These are phyloP conservation scores for Triplophysa siluroides DNA, from an alignment of 2,113 vertebrate species.

Conservation along the genomic window DNA sequence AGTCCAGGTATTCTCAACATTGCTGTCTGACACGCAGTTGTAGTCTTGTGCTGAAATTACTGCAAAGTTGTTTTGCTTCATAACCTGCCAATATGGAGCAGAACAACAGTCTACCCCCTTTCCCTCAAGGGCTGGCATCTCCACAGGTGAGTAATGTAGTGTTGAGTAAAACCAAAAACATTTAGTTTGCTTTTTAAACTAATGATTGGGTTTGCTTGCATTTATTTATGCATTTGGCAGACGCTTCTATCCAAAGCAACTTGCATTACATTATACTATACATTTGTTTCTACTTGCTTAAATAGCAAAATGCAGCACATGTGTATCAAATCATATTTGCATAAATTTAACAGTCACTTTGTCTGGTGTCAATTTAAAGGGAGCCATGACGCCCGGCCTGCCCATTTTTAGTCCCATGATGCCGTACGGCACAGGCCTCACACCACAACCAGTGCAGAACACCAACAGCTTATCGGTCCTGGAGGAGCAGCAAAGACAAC, in stretches of 20 bases:
- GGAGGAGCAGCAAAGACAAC: constrained; percentile 93
- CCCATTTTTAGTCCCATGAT: constrained; percentile 98
- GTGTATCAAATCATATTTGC: not conserved
- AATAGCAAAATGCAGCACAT: not conserved
- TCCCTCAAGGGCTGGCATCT: constrained; percentile 90
- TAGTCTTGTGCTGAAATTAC: constrained; percentile 6
- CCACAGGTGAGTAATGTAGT: constrained; percentile 81
- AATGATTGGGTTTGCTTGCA: no score
- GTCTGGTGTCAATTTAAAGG: constrained; percentile 65
- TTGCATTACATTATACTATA: no score
- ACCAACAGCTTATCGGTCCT: constrained; percentile 89
- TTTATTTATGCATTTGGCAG: no score
- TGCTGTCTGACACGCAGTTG: constrained; percentile 8
- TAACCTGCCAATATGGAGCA: constrained; percentile 86
- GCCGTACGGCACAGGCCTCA: constrained; percentile 94
- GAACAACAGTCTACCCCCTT: constrained; percentile 92
- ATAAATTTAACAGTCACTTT: not conserved
- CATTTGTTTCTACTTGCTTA: no score
- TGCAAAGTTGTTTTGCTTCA: constrained; percentile 47
- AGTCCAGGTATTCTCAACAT: not conserved
- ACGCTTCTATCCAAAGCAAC: no score
- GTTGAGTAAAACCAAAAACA: not conserved
- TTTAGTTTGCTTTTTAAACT: not conserved
- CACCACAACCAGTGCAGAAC: constrained; percentile 93
- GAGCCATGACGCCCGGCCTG: constrained; percentile 92